Evolutionary conservation across 2,113 vertebrate species (phyloP), one percentile per base, ranked within the genome.

Genomic region (Orthochromis indermauri): DNA sequence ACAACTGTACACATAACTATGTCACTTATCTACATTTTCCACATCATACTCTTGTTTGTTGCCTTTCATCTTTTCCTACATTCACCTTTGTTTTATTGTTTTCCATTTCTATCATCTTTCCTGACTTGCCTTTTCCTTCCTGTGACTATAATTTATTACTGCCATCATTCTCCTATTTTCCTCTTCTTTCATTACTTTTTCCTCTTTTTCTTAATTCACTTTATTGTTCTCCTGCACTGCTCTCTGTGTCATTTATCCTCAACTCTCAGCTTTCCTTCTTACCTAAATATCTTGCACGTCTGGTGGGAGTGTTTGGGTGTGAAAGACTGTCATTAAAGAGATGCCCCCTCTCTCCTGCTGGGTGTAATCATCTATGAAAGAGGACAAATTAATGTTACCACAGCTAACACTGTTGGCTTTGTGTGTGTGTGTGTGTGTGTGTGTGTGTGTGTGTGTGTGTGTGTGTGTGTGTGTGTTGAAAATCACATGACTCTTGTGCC

Each of bases 291-390:
- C 80, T 42, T 71, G 47, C 11, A 57, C 79, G 83, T 91, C 86
- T 82, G 53, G 76, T 81, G 66, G 80, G 87, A 87, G 81, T 89
- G 81, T 91, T 89, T 89, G 87, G 90, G 90, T 95, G 92, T 94
- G 92, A 92, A 94, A 91, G 92, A 66, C 88, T 89, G 87, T 95
- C 92, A 94, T 96, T 96, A 95, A 93, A 91, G 90, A 92, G 85
- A 95, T 93, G 87, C 92, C 94, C 93, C 93, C 93, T 82, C 86
- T 88, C 83, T 91, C 95, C 93, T 95, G 95, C 96, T 96, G 95
- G 89, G 96, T 94, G 93, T 96, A 95, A 96, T 96, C 95, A 95
- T 94, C 93, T 95, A 94, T 94, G 94, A 96, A 96, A 96, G 92
- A 92, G 92, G 90, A 91, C 92, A 94, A 93, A 94, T 95, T 95